These are phyloP conservation scores for Hemiscyllium ocellatum DNA, from an alignment of 2,113 vertebrate genomes.

Conservation along the genomic window DNA sequence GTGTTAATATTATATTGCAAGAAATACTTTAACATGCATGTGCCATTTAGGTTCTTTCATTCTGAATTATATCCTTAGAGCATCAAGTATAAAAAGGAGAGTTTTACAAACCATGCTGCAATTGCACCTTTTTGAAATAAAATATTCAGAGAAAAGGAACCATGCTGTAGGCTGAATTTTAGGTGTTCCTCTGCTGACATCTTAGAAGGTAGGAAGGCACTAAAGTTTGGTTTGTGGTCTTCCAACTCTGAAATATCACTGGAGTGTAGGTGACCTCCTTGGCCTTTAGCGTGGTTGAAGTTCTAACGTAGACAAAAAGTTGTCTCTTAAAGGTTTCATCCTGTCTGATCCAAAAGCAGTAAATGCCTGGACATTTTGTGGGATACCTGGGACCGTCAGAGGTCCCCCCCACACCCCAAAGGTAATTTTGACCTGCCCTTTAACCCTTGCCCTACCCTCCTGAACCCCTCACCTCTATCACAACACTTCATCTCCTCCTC, in stretches of 20 bases:
- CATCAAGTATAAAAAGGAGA: background rate
- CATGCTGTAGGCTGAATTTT: background rate
- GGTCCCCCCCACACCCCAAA: no score
- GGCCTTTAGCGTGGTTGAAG: background rate
- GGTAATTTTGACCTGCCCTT: no score
- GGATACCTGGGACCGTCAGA: no score
- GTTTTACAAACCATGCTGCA: background rate
- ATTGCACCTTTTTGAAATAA: background rate
- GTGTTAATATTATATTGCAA: background rate
- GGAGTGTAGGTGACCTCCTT: background rate
- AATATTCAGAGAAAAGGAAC: background rate
- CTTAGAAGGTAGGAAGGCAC: no score
- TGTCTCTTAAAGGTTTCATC: no score
- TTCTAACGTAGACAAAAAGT: background rate
- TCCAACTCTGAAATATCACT: no score
- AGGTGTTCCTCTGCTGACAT: background rate
- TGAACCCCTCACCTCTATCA: no score
- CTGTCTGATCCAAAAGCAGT: no score
- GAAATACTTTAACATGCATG: background rate
- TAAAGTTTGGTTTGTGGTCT: no score
- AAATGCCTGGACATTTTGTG: no score
- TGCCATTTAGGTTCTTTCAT: background rate
- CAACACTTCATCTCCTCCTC: no score
- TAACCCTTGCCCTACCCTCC: no score
- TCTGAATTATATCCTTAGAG: background rate